These are phyloP conservation scores for Nomada hirtipes DNA, from an alignment of 2,888 invertebrate species.

Conservation along the genomic window DNA sequence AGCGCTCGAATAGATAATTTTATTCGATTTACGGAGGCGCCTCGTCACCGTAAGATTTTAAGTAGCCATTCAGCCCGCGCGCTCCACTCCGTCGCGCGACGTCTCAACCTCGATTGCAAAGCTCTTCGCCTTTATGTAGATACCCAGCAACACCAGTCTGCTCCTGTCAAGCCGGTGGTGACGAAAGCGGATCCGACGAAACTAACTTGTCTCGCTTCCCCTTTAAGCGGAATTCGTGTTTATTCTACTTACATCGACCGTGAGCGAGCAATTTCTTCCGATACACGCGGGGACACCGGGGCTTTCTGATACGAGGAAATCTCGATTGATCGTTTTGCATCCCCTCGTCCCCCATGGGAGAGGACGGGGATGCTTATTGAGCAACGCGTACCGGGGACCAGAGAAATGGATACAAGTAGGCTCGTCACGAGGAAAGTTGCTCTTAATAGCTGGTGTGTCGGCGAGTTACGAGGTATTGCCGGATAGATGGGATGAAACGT, in stretches of 20 bases:
- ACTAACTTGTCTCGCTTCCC: neutral
- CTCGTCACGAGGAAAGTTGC: constrained; percentile 18
- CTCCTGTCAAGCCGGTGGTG: neutral
- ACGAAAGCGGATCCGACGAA: neutral
- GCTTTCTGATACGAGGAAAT: constrained; percentile 19
- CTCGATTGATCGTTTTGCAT: constrained; percentile 51
- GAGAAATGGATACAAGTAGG: constrained; percentile 45
- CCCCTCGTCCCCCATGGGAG: neutral
- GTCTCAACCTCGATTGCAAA: constrained; percentile 53
- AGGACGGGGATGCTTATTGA: constrained; percentile 9
- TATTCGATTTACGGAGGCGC: constrained; percentile 43
- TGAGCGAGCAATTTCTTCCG: constrained; percentile 11
- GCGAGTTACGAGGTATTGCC: constrained; percentile 43
- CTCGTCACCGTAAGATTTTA: constrained; percentile 57
- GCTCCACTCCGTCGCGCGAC: constrained; percentile 37
- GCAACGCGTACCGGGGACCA: neutral
- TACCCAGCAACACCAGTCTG: neutral
- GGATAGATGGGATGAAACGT: constrained; percentile 25
- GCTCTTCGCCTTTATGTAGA: constrained; percentile 49
- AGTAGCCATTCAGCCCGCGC: constrained; percentile 52
- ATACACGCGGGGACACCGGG: neutral
- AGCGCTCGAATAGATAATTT: constrained; percentile 35
- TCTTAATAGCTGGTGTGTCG: constrained; percentile 19
- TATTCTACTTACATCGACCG: constrained; percentile 6
- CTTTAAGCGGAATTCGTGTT: constrained; percentile 7